Evolutionary conservation across 2,888 invertebrate species (phyloP), one percentile per base, ranked within the genome.

Genomic region (Rugalucina vietnamica): DNA sequence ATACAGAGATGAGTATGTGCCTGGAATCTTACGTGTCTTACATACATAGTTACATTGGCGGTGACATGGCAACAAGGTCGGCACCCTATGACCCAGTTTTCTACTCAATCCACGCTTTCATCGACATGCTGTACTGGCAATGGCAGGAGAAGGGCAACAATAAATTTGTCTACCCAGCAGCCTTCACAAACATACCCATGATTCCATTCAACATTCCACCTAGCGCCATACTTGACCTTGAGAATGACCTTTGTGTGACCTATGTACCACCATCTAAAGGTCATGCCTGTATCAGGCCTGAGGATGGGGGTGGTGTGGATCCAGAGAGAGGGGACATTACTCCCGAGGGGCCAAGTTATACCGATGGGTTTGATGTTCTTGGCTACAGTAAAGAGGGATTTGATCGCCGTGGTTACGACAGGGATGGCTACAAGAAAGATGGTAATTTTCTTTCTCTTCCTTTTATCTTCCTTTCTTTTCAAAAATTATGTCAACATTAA

Each of bases 21-120:
- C 81, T 93, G 43, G 93, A 93, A 76, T 89, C 92, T 0, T 91
- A 89, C 57, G 87, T 91, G 1, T 92, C 92, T 21, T 93, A 93
- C 71, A 73, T 93, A 18, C 93, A 93, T 83, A 90, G 86, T 8
- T 93, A 89, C 82, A 90, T 93, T 39, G 93, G 93, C 27, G 93
- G 93, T 12, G 93, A 93, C 79, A 93, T 93, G 93, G 89, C 91
- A 36, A 91, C 92, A 8, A 80, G 91, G 0, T 86, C 90, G 21
- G 91, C 91, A 2, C 89, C 93, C 0, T 93, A 93, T 84, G 93
- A 93, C 73, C 93, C 93, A 5, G 86, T 93, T 10, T 93, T 93
- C 85, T 92, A 90, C 77, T 85, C 92, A 2, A 82, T 93, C 39
- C 93, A 93, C 82, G 89, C 93, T 12, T 93, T 90, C 72, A 84